These are phyloP conservation scores for Stegophylla sp. DNA, from an alignment of 2,888 invertebrate genomes.

Conservation along the genomic window DNA sequence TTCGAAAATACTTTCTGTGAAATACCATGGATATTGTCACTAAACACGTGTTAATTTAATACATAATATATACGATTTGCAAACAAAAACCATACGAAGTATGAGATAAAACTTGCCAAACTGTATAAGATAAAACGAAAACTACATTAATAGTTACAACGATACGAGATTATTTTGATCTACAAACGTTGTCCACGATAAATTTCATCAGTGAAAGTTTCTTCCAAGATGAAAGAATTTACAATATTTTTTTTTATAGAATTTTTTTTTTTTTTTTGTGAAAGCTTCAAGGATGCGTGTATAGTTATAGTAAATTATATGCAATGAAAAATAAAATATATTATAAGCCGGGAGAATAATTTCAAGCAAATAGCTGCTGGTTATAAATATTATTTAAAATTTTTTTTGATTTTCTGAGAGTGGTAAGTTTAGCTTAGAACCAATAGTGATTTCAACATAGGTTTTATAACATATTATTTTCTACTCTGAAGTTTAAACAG, in stretches of 20 bases:
- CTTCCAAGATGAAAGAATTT: background rate
- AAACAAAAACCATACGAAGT: background rate
- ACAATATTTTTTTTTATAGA: constrained; percentile 12
- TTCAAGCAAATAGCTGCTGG: too few relatives aligned
- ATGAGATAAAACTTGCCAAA: background rate
- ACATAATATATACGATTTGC: background rate
- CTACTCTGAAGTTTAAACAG: too few relatives aligned
- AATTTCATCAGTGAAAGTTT: constrained; percentile 41
- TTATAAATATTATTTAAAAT: too few relatives aligned
- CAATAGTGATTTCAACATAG: too few relatives aligned
- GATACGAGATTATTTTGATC: background rate
- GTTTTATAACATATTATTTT: too few relatives aligned
- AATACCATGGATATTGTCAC: background rate
- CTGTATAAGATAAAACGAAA: too few relatives aligned
- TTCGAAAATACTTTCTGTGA: background rate
- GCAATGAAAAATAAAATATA: background rate
- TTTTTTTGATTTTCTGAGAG: too few relatives aligned
- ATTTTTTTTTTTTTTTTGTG: constrained; percentile 21
- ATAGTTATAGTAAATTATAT: background rate
- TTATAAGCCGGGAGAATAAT: too few relatives aligned
- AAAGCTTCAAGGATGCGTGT: constrained; percentile 15
- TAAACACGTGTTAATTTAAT: too few relatives aligned
- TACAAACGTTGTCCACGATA: background rate
- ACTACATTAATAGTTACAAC: too few relatives aligned
- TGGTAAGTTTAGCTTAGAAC: too few relatives aligned